Evolutionary conservation across 2,888 invertebrate species (phyloP).

Genomic region (Ennomos quercinarius): DNA sequence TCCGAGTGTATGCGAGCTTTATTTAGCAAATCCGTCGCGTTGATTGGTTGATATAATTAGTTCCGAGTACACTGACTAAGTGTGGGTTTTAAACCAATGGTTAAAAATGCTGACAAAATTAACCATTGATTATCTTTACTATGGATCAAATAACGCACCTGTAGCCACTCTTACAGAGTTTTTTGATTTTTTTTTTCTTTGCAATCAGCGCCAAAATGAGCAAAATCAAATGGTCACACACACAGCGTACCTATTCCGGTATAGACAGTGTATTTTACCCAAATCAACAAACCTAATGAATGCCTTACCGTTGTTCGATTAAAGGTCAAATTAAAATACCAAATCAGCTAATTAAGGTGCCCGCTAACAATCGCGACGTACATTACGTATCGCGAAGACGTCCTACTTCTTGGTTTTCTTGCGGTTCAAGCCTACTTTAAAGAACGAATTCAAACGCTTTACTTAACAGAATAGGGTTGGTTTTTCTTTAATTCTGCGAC

Average conservation of each 20-base stretch:
- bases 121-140: too few species aligned
- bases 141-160: too few species aligned
- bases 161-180: too few species aligned
- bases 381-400: constrained; percentile 46
- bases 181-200: too few species aligned
- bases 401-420: constrained; percentile 50
- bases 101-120: too few species aligned
- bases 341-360: constrained; percentile 11
- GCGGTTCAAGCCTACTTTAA: constrained; percentile 29
- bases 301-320: constrained; percentile 5
- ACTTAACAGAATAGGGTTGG: not conserved
- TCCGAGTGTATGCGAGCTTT: too few species aligned
- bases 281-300: constrained; percentile 1
- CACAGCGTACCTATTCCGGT: not conserved
- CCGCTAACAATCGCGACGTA: constrained; percentile 39
- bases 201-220: too few species aligned
- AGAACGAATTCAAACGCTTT: constrained; percentile 13
- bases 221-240: too few species aligned
- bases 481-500: constrained; percentile 7
- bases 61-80: too few species aligned
- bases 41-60: too few species aligned
- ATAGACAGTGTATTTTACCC: not conserved
- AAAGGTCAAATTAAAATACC: constrained; percentile 11
- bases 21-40: too few species aligned
- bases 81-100: too few species aligned